Evolutionary conservation across 1,140 invertebrate genomes (phyloP).

Genomic region (Apis laboriosa): DNA sequence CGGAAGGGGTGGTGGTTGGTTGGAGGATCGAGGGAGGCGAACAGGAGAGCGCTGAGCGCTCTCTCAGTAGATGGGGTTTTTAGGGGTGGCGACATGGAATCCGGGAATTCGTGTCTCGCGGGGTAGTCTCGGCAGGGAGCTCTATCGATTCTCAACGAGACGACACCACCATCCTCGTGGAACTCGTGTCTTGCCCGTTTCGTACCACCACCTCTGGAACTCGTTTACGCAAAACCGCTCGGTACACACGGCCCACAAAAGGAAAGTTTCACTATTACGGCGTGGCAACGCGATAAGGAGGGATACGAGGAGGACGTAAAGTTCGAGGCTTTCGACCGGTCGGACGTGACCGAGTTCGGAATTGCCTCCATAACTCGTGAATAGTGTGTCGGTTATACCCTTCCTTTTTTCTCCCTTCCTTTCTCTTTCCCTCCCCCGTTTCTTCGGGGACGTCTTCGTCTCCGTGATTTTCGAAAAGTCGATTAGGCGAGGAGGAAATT

Average conservation of each 20-base stretch:
- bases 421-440: neutral
- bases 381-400: neutral
- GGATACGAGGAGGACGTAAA: constrained; percentile 31
- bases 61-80: constrained; percentile 64
- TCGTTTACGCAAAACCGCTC: constrained; percentile 50
- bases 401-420: neutral
- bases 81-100: constrained; percentile 69
- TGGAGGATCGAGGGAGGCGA: constrained; percentile 48
- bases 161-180: constrained; percentile 65
- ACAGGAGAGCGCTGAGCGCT: constrained; percentile 17
- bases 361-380: constrained; percentile 16
- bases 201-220: constrained; percentile 15
- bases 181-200: constrained; percentile 51
- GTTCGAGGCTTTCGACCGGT: constrained; percentile 24
- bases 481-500: neutral
- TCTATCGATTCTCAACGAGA: constrained; percentile 72
- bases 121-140: constrained; percentile 68
- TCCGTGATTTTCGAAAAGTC: neutral
- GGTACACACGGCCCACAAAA: constrained; percentile 5
- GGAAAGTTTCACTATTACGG: constrained; percentile 13
- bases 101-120: constrained; percentile 70
- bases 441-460: neutral
- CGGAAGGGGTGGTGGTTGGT: constrained; percentile 40
- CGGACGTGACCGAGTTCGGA: constrained; percentile 44
- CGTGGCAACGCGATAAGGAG: constrained; percentile 3